Percentiles rank a stretch among this genome's conserved stretches.
phyloP scores from a whole-genome alignment of 2,888 invertebrate genomes.

The Atethmia centrago region DNA sequence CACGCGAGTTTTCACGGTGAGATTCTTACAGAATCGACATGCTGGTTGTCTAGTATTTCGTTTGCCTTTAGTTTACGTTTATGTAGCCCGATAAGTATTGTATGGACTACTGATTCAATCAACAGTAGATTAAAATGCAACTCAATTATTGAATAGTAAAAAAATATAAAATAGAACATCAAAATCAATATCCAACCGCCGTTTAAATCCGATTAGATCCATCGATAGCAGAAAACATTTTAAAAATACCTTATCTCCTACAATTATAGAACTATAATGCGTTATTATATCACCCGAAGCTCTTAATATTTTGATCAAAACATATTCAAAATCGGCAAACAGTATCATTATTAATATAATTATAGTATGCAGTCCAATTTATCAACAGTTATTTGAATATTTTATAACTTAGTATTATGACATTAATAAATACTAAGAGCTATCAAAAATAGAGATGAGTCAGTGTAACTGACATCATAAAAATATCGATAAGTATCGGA shows the following conservation, averaged over 20 bases:
- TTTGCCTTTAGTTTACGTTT: neutral
- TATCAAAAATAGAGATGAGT: conserved; percentile 80
- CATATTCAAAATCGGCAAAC: conserved; percentile 42
- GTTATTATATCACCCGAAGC: conserved; percentile 34
- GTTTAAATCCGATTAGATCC: conserved; percentile 31
- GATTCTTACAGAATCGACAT: too few relatives aligned
- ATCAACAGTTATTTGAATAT: conserved; percentile 56
- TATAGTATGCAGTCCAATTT: conserved; percentile 52
- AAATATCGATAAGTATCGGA: conserved; percentile 83
- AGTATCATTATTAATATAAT: conserved; percentile 48
- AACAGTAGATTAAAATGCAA: neutral
- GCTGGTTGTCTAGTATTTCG: neutral
- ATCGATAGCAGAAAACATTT: conserved; percentile 3
- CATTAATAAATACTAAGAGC: conserved; percentile 64
- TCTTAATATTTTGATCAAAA: conserved; percentile 45
- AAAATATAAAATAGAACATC: conserved; percentile 12
- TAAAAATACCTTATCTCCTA: conserved; percentile 20
- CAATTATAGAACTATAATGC: conserved; percentile 42
- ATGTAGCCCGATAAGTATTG: neutral
- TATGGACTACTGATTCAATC: neutral
- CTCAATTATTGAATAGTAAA: conserved; percentile 10
- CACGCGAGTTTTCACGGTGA: too few relatives aligned
- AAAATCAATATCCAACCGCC: conserved; percentile 9
- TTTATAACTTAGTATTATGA: conserved; percentile 63
- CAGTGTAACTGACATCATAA: conserved; percentile 85